Percentiles rank a stretch among this genome's conserved stretches.
These are phyloP conservation scores for Virgularia gustaviana DNA, from an alignment of 92 coral and sea anemone species.

Conservation along the genomic window DNA sequence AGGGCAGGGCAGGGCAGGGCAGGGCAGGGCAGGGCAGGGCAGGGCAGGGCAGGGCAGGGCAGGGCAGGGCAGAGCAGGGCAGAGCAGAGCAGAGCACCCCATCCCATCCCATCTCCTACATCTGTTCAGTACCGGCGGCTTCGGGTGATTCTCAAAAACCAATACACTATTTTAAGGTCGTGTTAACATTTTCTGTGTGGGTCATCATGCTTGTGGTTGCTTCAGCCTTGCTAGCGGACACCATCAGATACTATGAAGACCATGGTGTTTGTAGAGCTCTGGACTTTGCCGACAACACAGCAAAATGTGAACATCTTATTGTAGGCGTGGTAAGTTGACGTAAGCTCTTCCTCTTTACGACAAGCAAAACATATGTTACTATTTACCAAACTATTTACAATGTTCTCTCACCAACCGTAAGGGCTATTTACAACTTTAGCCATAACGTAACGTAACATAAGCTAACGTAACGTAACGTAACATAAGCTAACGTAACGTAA, in stretches of 20 bases:
- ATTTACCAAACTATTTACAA: background rate
- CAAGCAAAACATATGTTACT: background rate
- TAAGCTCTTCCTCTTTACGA: background rate
- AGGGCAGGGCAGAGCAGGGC: no score
- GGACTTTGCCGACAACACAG: background rate
- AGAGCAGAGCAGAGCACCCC: no score
- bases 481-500: no score
- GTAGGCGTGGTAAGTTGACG: slow-evolving; percentile 10
- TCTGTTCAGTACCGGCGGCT: no score
- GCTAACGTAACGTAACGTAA: no score
- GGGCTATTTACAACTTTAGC: no score
- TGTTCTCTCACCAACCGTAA: background rate
- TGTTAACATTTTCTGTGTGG: background rate
- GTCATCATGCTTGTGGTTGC: slow-evolving; percentile 2
- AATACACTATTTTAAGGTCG: background rate
- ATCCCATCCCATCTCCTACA: no score
- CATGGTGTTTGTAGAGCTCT: background rate
- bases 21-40: no score
- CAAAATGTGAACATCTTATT: slow-evolving; percentile 12
- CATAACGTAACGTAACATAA: no score
- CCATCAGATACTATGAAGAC: background rate
- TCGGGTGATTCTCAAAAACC: no score
- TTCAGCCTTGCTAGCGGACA: slow-evolving; percentile 21
- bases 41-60: no score
- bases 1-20: no score